Evolutionary conservation across 2,888 invertebrate species (phyloP), one percentile per base, ranked within the genome.

Genomic region (Synergus japonicus): DNA sequence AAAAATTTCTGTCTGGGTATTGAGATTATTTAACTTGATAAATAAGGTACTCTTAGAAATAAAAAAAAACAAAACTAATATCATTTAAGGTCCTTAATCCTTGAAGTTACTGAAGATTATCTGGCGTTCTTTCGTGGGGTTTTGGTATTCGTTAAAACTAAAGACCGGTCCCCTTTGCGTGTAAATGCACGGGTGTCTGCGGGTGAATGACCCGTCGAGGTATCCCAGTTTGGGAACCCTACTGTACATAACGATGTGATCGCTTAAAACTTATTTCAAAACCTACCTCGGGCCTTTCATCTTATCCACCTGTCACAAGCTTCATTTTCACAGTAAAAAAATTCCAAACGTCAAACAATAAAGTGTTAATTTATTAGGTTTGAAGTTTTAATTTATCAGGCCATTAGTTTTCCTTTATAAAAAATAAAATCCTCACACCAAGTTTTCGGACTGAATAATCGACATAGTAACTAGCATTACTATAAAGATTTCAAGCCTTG

Each of bases 171-270:
- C 79, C 79, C 66, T 76, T 83, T 83, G 81, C 76, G 76, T 76
- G 81, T 73, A 64, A 81, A 79, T 82, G 81, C 83, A 81, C 77
- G 77, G 79, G 76, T 79, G 77, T 83, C 80, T 81, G 77, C 79
- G 81, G 83, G 83, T 83, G 81, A 83, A 83, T 65, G 83, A 79
- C 82, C 83, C 78, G 58, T 76, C 78, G 79, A 77, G 79, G 76
- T 76, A 69, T 69, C 49, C 69, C 46, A 49, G 49, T 69, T 69
- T 69, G 69, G 69, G 69, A 69, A 69, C 69, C 37, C 49, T 69
- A 49, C 69, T 49, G 69, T 49, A 69, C 49, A 46, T 69, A 69
- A 78, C 77, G 78, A 76, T 76, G 58, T 44, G 78, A 60, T 58
- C 37, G 15, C 29, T 78, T 60, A 67, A 65, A 77, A 49, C 46